Evolutionary conservation across 2,888 invertebrate species (phyloP).

Genomic region (Drosophila infuscata): DNA sequence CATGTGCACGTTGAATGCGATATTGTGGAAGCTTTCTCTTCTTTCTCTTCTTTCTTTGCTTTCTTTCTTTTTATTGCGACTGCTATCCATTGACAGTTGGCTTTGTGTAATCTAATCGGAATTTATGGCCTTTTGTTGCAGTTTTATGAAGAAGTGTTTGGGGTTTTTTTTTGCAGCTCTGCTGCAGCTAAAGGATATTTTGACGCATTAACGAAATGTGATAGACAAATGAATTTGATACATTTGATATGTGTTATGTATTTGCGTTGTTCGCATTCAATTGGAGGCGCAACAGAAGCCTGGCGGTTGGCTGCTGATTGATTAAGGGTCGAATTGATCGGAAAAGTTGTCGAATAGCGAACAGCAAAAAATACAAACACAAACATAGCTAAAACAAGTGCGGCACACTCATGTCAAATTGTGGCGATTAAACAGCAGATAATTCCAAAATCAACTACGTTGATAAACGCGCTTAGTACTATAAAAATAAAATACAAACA

Average conservation of each 20-base stretch:
- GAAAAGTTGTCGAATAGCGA: constrained; percentile 27
- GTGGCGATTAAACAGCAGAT: constrained; percentile 74
- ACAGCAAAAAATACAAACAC: constrained; percentile 42
- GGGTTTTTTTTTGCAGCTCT: constrained; percentile 5
- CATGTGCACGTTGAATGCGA: constrained; percentile 50
- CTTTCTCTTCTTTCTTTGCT: constrained; percentile 4
- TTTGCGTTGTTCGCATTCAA: constrained; percentile 39
- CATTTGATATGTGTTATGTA: constrained; percentile 25
- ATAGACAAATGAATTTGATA: constrained; percentile 10
- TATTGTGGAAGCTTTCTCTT: constrained; percentile 37
- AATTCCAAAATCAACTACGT: constrained; percentile 74
- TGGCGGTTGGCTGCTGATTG: constrained; percentile 33
- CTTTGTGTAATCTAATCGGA: constrained; percentile 81
- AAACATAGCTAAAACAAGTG: constrained; percentile 69
- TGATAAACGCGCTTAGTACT: constrained; percentile 50
- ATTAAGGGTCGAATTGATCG: constrained; percentile 26
- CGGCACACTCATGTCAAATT: constrained; percentile 74
- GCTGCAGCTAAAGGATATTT: constrained; percentile 30
- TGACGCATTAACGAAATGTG: constrained; percentile 34
- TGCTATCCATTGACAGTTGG: constrained; percentile 60
- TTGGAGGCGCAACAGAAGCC: constrained; percentile 42
- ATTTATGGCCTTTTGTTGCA: constrained; percentile 74
- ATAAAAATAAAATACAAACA: constrained; percentile 40
- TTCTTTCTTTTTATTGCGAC: constrained; percentile 11
- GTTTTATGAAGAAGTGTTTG: constrained; percentile 45